A percentile compares a stretch with the other conserved stretches of the same genome.
These are phyloP conservation scores for Brachyrhaphis roseni DNA, from an alignment of 2,797 vertebrate species.

Conservation along the genomic window DNA sequence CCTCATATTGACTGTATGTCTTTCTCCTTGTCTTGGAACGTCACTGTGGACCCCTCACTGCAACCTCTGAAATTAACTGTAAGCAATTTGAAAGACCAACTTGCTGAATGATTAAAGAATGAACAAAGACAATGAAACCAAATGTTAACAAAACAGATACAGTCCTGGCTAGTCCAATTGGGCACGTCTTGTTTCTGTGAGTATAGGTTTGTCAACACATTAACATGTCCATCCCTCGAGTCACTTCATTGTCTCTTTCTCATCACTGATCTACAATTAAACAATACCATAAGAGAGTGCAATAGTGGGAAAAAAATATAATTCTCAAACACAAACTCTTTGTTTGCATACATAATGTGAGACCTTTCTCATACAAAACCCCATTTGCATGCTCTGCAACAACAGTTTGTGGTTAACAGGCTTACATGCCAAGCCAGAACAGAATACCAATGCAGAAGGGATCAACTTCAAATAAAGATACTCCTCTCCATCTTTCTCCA, in stretches of 20 bases:
- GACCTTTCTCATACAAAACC: conserved; percentile 39
- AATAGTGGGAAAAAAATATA: conserved; percentile 20
- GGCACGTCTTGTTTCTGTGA: not conserved
- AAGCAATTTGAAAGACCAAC: not conserved
- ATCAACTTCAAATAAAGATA: conserved; percentile 53
- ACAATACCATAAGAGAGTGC: conserved; percentile 10
- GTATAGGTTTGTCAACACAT: not conserved
- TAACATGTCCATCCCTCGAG: not conserved
- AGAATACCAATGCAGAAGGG: conserved; percentile 50
- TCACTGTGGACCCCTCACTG: not conserved
- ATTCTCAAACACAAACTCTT: conserved; percentile 26
- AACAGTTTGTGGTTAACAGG: conserved; percentile 54
- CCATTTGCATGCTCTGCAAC: conserved; percentile 55
- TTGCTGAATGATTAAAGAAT: not conserved
- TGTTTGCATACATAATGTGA: conserved; percentile 44
- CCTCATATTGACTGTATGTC: not conserved
- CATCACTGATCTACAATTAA: conserved; percentile 11
- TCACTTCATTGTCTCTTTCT: not conserved
- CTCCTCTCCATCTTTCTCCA: conserved; percentile 19
- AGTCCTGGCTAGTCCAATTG: not conserved
- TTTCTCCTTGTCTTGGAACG: not conserved
- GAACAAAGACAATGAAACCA: not conserved
- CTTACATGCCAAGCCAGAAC: conserved; percentile 40
- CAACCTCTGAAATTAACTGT: not conserved
- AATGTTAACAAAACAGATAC: not conserved